Percentiles rank a stretch among this genome's conserved stretches.
Evolutionary conservation across 2,113 vertebrate genomes (phyloP).

Genomic region (Sapajus apella): DNA sequence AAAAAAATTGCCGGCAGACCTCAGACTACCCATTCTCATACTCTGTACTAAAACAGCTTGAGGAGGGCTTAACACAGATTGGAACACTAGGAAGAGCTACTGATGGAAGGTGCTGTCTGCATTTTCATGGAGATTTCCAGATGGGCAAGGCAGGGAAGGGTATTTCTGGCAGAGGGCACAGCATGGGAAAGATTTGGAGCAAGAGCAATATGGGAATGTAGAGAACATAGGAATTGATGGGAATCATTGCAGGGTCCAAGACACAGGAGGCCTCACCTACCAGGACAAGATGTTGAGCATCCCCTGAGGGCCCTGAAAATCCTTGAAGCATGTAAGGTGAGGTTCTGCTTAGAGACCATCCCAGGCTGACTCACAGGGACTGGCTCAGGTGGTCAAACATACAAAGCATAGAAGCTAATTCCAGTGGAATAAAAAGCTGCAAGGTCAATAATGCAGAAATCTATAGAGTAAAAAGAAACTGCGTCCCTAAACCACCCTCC

Average conservation of each 20-base stretch:
- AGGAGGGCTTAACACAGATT: neutral
- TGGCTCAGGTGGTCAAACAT: no score
- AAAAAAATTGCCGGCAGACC: neutral
- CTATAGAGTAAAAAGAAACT: neutral
- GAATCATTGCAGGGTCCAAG: rapidly evolving
- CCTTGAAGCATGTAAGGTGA: neutral
- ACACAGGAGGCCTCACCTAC: neutral
- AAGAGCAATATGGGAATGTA: neutral
- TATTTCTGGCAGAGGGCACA: neutral
- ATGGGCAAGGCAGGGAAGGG: neutral
- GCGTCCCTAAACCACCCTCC: neutral
- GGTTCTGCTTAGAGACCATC: rapidly evolving
- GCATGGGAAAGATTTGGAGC: no score
- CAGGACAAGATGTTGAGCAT: neutral
- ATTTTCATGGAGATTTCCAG: neutral
- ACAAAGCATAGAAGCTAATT: neutral
- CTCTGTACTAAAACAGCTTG: neutral
- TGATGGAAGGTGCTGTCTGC: neutral
- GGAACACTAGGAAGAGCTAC: neutral
- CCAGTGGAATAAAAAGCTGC: neutral
- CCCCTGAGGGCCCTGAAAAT: rapidly evolving
- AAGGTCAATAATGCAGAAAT: neutral
- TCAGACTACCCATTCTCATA: no score
- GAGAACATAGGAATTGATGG: no score
- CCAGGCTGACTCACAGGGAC: neutral